These are phyloP conservation scores for Gnathonemus echidnorhynchus DNA, from an alignment of 2,113 vertebrate genomes.

Conservation along the genomic window DNA sequence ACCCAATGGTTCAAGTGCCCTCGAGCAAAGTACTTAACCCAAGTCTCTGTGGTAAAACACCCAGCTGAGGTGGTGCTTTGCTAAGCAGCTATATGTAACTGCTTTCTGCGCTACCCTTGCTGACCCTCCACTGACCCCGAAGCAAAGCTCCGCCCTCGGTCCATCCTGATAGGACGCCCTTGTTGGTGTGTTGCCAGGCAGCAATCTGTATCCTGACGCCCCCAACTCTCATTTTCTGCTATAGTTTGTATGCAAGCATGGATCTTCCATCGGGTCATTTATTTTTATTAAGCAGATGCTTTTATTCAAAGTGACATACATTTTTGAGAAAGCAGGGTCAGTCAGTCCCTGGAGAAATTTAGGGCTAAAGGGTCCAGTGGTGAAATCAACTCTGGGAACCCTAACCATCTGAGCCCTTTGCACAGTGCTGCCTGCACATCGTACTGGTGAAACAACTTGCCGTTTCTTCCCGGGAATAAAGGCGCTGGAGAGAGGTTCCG, in stretches of 20 bases:
- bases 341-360: not conserved
- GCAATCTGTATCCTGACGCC: conserved; percentile 10
- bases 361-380: not conserved
- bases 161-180: conserved; percentile 24
- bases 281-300: not conserved
- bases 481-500: not conserved
- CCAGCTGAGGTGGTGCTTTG: not conserved
- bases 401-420: not conserved
- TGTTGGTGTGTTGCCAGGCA: not conserved
- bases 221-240: conserved; percentile 20
- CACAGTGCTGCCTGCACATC: not conserved
- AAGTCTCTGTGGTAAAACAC: not conserved
- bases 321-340: not conserved
- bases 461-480: not conserved
- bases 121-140: conserved; percentile 31
- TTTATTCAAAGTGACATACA: not conserved
- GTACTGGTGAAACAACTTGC: not conserved
- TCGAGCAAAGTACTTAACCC: not conserved
- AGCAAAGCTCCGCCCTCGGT: conserved; percentile 14
- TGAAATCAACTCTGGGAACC: not conserved
- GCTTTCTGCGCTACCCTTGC: not conserved
- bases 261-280: conserved; percentile 22
- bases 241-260: conserved; percentile 26
- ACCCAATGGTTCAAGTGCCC: not conserved
- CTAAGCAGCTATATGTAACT: not conserved